A percentile compares a stretch with the other conserved stretches of the same genome.
Conservation (phyloP, 2,113 vertebrate genomes). For the Mellivora capensis region DNA sequence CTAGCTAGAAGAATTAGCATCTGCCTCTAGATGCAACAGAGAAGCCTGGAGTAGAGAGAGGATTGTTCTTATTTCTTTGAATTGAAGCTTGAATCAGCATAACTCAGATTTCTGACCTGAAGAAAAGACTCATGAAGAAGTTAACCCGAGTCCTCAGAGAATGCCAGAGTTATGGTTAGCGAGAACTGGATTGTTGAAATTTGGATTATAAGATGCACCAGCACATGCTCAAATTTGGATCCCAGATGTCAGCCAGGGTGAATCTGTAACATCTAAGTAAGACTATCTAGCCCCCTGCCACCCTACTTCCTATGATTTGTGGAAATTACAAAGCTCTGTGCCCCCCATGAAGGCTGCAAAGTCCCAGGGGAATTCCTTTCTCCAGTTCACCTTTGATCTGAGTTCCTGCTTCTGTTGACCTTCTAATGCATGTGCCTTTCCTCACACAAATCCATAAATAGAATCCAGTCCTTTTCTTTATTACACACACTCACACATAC, state of each 20-base stretch:
- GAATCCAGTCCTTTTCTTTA: neutral
- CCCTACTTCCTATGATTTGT: neutral
- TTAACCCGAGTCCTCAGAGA: neutral
- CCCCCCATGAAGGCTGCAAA: neutral
- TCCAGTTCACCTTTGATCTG: neutral
- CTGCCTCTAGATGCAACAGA: neutral
- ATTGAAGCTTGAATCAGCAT: neutral
- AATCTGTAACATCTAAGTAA: neutral
- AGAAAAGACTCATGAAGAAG: neutral
- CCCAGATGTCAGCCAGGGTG: neutral
- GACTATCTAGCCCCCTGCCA: neutral
- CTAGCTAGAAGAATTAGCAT: neutral
- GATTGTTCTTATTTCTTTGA: neutral
- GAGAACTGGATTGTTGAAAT: neutral
- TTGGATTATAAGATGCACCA: neutral
- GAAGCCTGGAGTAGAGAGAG: neutral
- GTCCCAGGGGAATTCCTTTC: neutral
- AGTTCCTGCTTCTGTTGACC: neutral
- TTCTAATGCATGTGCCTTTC: neutral
- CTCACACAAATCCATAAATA: neutral
- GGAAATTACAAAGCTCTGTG: neutral
- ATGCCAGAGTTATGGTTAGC: slow-evolving; percentile 31
- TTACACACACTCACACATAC: neutral
- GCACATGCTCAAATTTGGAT: neutral
- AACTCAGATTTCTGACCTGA: slow-evolving; percentile 18